Percentiles rank a stretch among this genome's conserved stretches.
Evolutionary conservation across 2,797 vertebrate genomes (phyloP).

Genomic region (Characodon lateralis): DNA sequence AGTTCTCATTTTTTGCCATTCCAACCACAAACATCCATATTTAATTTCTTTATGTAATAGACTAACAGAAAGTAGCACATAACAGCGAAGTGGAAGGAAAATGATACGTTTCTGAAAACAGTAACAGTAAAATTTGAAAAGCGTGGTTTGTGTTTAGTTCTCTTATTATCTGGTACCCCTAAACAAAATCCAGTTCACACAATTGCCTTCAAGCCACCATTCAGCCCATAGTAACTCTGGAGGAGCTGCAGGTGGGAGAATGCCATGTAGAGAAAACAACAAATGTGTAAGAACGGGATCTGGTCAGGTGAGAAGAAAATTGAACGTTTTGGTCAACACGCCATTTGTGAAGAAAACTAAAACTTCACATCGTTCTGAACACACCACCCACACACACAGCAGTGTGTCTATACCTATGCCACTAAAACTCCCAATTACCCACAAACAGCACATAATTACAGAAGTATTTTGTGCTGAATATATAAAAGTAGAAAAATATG

Average conservation of each 20-base stretch:
- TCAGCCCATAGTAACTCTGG: too few species aligned
- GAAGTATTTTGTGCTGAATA: too few species aligned
- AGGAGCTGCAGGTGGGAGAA: neutral
- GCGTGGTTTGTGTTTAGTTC: too few species aligned
- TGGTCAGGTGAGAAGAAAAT: neutral
- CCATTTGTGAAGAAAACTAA: neutral
- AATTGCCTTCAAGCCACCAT: too few species aligned
- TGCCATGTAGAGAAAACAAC: neutral
- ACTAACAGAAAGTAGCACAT: neutral
- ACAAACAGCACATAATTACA: too few species aligned
- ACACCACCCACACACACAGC: neutral
- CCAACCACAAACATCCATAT: neutral
- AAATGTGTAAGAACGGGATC: too few species aligned
- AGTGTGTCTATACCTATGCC: too few species aligned
- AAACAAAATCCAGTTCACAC: too few species aligned
- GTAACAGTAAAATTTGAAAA: too few species aligned
- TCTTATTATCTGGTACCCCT: too few species aligned
- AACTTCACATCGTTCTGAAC: neutral
- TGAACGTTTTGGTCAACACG: neutral
- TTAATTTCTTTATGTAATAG: neutral
- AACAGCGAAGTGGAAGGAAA: neutral
- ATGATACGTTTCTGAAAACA: neutral
- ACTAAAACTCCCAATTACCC: too few species aligned
- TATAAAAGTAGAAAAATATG: too few species aligned
- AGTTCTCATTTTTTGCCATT: neutral